phyloP scores from a whole-genome alignment of 2,797 vertebrate genomes.

The Delichon dasypus region DNA sequence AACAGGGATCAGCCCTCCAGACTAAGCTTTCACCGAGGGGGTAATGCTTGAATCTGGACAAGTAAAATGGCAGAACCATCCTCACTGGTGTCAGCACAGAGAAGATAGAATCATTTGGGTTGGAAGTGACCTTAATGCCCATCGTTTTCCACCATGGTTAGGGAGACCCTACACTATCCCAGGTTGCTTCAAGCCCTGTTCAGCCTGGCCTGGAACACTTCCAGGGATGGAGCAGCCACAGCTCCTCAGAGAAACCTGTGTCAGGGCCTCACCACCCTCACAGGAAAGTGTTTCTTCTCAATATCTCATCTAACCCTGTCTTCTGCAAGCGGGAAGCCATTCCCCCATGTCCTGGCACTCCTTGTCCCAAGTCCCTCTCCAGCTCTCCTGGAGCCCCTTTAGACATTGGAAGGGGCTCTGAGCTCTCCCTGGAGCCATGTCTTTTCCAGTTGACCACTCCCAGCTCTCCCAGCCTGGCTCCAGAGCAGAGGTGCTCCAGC shows the following conservation, averaged over 20 bases:
- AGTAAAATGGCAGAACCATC: background rate
- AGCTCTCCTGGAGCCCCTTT: background rate
- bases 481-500: background rate
- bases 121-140: background rate
- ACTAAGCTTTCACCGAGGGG: background rate
- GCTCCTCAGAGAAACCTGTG: rapidly evolving
- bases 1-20: background rate
- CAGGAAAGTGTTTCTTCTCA: background rate
- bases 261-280: background rate
- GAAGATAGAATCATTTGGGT: background rate
- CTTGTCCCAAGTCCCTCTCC: background rate
- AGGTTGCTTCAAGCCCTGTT: background rate
- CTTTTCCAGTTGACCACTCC: rapidly evolving
- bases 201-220: background rate
- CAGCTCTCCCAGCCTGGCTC: background rate
- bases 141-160: rapidly evolving
- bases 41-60: background rate
- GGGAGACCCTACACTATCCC: rapidly evolving
- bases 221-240: background rate
- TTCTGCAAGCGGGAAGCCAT: background rate
- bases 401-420: rapidly evolving
- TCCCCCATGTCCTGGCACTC: background rate
- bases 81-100: rapidly evolving
- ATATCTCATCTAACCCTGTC: background rate
- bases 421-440: background rate